Evolutionary conservation across 1,140 invertebrate genomes (phyloP).

Genomic region (Battus philenor): DNA sequence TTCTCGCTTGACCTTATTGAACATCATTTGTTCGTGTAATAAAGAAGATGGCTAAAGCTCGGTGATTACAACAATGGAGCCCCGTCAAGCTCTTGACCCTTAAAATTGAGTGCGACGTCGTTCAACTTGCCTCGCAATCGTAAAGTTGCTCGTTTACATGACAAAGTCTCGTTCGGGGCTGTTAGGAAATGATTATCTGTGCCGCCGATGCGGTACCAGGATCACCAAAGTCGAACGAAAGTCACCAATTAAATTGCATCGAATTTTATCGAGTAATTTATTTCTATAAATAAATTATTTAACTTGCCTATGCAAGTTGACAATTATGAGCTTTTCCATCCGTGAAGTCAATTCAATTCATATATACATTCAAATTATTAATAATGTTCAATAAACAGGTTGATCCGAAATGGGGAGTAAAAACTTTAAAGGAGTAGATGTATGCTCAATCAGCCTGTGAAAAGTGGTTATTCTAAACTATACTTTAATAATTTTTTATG

Average conservation of each 20-base stretch:
- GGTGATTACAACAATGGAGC: constrained; percentile 39
- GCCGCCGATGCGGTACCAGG: constrained; percentile 21
- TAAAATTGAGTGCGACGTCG: constrained; percentile 30
- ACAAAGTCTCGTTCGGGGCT: constrained; percentile 45
- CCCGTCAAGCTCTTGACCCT: constrained; percentile 28
- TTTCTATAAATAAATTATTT: neutral
- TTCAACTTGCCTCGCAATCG: constrained; percentile 23
- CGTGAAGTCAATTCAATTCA: no score
- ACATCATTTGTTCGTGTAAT: constrained; percentile 5
- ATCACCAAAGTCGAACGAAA: constrained; percentile 11
- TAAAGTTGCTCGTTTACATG: constrained; percentile 57
- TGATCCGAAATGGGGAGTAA: no score
- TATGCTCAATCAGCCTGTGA: no score
- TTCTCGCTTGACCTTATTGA: no score
- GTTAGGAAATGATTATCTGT: constrained; percentile 48
- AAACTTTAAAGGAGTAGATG: no score
- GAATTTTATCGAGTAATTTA: no score
- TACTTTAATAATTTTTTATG: no score
- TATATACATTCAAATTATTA: no score
- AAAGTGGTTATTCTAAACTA: no score
- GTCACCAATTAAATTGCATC: neutral
- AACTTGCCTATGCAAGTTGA: no score
- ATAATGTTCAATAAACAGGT: no score
- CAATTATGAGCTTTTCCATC: no score
- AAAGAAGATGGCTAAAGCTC: constrained; percentile 14